Evolutionary conservation across 2,888 invertebrate species (phyloP), one percentile per base, ranked within the genome.

Genomic region (Julus scanicus): DNA sequence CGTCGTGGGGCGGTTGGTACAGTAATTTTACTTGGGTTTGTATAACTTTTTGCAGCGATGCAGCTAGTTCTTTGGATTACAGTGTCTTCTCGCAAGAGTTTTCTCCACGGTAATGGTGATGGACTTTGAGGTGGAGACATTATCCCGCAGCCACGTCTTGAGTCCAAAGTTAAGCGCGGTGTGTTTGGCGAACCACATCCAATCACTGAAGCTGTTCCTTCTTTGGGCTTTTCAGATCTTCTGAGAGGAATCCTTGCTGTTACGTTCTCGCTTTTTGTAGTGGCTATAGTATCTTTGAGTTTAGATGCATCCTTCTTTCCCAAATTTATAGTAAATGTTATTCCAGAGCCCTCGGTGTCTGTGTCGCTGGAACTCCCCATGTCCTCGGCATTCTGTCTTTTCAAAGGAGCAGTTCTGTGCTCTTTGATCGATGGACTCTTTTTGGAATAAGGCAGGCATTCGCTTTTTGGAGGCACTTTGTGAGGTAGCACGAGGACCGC

Each of bases 351-450:
- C 20, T 88, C 88, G 13, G 88, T 84, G 53, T 88, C 88, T 8
- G 85, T 88, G 29, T 88, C 88, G 37, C 85, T 88, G 13, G 88
- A 88, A 20, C 88, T 88, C 1, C 57, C 63, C 0, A 57, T 37
- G 53, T 88, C 88, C 20, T 88, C 88, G 5, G 88, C 88, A 40
- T 88, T 88, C 53, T 88, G 88, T 17, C 88, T 29, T 20, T 53
- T 17, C 37, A 88, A 44, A 37, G 9, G 44, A 2, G 40, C 44
- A 11, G 2, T 49, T n/a, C 71, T 37, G 17, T 49, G 20, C n/a
- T 71, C 87, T 39, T 39, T 87, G 39, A 11, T 49, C 20, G 87
- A 87, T 17, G 39, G 39, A 11, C 40, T 39, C 17, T 71, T 87
- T 40, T 87, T 87, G 6, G 49, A 40, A 29, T 49, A 57, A 40